These are phyloP conservation scores for Patella pellucida DNA, from an alignment of 2,888 invertebrate genomes.

Conservation along the genomic window DNA sequence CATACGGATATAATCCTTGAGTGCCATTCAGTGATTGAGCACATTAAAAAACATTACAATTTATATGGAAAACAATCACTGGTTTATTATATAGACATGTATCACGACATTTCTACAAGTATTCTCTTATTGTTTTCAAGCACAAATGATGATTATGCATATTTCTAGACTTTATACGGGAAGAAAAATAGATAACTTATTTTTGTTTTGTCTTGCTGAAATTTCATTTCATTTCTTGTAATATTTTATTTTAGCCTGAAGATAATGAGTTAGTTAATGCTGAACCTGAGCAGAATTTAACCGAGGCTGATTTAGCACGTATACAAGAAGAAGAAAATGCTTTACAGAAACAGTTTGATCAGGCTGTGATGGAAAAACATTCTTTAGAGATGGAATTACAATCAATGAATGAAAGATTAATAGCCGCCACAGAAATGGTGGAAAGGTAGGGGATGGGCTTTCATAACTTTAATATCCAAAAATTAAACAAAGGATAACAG, in stretches of 20 bases:
- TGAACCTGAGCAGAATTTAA: constrained; percentile 58
- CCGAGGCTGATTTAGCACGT: constrained; percentile 64
- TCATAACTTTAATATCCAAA: not conserved
- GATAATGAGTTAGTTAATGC: constrained; percentile 40
- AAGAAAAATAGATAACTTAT: too few species aligned
- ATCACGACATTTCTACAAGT: too few species aligned
- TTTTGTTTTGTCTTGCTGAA: too few species aligned
- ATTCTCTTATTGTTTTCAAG: too few species aligned
- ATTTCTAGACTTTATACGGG: too few species aligned
- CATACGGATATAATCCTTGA: too few species aligned
- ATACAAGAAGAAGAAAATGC: constrained; percentile 63
- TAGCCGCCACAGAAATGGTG: constrained; percentile 66
- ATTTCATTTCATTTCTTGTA: too few species aligned
- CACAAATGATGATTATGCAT: too few species aligned
- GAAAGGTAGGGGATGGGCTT: constrained; percentile 53
- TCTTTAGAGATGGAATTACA: constrained; percentile 66
- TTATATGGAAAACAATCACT: too few species aligned
- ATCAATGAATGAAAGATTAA: constrained; percentile 69
- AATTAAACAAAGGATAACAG: not conserved
- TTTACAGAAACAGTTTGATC: constrained; percentile 67
- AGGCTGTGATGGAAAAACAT: constrained; percentile 69
- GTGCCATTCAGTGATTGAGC: too few species aligned
- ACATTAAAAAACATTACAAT: too few species aligned
- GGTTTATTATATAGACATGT: too few species aligned
- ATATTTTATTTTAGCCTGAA: constrained; percentile 33